Base-by-base conservation (phyloP, 2,797 vertebrate genomes). In the Momotus momota region DNA sequence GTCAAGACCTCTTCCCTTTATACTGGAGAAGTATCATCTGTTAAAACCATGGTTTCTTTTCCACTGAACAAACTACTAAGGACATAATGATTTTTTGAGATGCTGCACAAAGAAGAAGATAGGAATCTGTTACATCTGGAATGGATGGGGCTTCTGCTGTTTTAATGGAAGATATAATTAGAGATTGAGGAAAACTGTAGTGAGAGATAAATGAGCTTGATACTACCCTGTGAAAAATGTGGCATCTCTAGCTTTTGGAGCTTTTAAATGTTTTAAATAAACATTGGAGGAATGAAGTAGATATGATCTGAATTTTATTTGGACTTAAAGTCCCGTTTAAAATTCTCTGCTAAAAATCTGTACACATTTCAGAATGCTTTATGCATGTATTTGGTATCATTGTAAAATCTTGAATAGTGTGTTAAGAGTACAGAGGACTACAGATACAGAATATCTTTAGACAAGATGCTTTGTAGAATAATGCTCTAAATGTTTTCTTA, bases 1-100 rank as follows among this genome's bases (percentile, higher is more conserved):
- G 91, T 91, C 92, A 95, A 52, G 94, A 94, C 89, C 87, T 92
- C 5, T 5, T 94, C n/a, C 23, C n/a, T 87, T 90, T 89, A 43
- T 38, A 55, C 51, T 69, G 65, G 72, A 86, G 78, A 51, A 92
- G 86, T 91, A 91, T 88, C 75, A 38, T 31, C 26, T 94, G 84
- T 88, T 94, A 58, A 58, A 75, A 31, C 26, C 62, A 58, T 33
- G 1, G 2, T 72, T 51, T 86, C 69, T 83, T 65, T 95, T 95
- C 40, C 77, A 66, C 49, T 88, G 77, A 62, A 40, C 45, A 46
- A 60, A 31, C 35, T 66, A 5, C 38, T 41, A 25, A 84, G 72
- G 62, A 11, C 29, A 19, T 58, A 72, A 60, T 48, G 0, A 60
- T 81, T 86, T 91, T 64, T 64, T 35, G 65, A 51, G 45, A 18